Evolutionary conservation across 2,797 vertebrate genomes (phyloP), one percentile per base, ranked within the genome.

Genomic region (Enteromius thamalakanensis): DNA sequence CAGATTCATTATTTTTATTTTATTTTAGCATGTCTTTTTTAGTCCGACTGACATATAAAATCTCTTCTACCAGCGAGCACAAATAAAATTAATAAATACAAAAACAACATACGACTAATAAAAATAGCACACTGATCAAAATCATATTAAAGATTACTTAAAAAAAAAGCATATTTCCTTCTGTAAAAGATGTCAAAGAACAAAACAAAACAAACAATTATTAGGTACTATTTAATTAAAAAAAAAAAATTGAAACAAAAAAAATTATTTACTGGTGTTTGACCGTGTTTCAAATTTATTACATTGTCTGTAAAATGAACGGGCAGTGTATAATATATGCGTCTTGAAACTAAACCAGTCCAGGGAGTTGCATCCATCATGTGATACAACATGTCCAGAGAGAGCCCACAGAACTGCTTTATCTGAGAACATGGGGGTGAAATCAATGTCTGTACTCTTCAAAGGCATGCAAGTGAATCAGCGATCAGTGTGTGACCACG

Each of bases 391-490:
- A n/a, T 3, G 71, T 49, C 17, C 55, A 4, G 5, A 21, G 8
- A 55, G 26, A 47, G 29, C 14, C 23, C 34, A n/a, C 11, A 60
- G 12, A 26, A 8, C 8, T 12, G 49, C 15, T 21, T 47, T 47
- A 42, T 72, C 40, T 49, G 14, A 26, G 26, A 64, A 17, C 32
- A 67, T 5, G 19, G 0, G 42, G 34, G 29, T 14, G 42, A 45
- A 71, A 80, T 71, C 79, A 71, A 75, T 29, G 32, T 0, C 32
- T 29, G 21, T 45, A 1, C 58, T 82, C 45, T 55, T 75, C 69
- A 71, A 64, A 81, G 55, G 70, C 60, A 21, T 45, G 49, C 49
- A 4, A 58, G 49, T 45, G 72, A 68, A 68, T 67, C 80, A 15
- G 70, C 45, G 7, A 34, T 74, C 47, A 40, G 47, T 34, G 10